These are phyloP conservation scores for Sceliomorpha sp. DNA, from an alignment of 2,888 invertebrate genomes.

Conservation along the genomic window DNA sequence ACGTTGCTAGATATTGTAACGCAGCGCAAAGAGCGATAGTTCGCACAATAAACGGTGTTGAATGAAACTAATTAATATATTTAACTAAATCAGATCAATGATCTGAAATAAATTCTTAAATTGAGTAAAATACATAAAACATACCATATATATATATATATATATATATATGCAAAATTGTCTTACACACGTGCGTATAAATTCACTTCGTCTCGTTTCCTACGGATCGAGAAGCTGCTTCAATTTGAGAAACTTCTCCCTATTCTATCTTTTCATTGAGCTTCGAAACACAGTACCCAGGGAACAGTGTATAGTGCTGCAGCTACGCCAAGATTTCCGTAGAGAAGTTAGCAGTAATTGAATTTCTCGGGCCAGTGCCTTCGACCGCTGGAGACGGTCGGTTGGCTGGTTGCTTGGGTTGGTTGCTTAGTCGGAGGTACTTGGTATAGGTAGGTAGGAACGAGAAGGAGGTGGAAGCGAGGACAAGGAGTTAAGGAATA, in stretches of 20 bases:
- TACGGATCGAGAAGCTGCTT: constrained; percentile 52
- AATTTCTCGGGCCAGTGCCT: constrained; percentile 79
- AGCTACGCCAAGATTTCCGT: constrained; percentile 67
- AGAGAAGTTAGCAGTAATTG: constrained; percentile 79
- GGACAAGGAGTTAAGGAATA: constrained; percentile 16
- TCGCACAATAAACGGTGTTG: too few relatives aligned
- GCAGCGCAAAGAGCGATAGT: too few relatives aligned
- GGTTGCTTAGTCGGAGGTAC: constrained; percentile 19
- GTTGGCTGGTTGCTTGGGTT: constrained; percentile 53
- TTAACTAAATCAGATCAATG: too few relatives aligned
- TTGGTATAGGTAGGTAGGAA: constrained; percentile 18
- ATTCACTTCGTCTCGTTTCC: too few relatives aligned
- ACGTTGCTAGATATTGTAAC: too few relatives aligned
- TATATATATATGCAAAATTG: too few relatives aligned
- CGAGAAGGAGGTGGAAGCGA: constrained; percentile 11
- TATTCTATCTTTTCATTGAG: constrained; percentile 56
- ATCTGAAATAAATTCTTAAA: too few relatives aligned
- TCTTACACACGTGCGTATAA: too few relatives aligned
- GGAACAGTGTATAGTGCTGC: constrained; percentile 55
- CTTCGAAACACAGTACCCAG: constrained; percentile 59
- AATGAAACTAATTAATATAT: too few relatives aligned
- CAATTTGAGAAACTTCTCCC: constrained; percentile 54
- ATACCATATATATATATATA: too few relatives aligned
- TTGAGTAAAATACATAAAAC: too few relatives aligned
- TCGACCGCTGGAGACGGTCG: constrained; percentile 69